Evolutionary conservation across 1,140 invertebrate species (phyloP).

Genomic region (Drosophila sulfurigaster): DNA sequence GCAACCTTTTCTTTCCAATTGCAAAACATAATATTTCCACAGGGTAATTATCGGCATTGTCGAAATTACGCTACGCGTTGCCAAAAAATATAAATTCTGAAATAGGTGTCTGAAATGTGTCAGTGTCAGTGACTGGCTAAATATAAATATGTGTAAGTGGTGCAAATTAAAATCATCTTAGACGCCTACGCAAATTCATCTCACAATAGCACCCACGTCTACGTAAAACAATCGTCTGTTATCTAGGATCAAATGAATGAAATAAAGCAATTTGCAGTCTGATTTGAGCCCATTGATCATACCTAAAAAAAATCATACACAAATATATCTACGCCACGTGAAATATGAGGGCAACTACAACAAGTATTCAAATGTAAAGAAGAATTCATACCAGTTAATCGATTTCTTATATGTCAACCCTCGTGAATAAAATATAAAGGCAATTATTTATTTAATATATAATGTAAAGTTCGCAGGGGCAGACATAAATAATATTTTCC

Average conservation of each 20-base stretch:
- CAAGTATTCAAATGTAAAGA: not conserved
- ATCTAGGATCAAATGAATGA: slow-evolving; percentile 23
- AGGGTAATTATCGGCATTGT: slow-evolving; percentile 31
- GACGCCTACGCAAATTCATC: slow-evolving; percentile 56
- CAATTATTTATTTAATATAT: slow-evolving; percentile 5
- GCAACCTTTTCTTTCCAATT: slow-evolving; percentile 18
- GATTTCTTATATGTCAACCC: slow-evolving; percentile 1
- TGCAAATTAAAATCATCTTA: slow-evolving; percentile 54
- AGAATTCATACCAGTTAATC: not conserved
- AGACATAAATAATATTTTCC: slow-evolving; percentile 71
- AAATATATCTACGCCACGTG: not conserved
- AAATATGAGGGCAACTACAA: not conserved
- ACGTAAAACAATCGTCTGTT: slow-evolving; percentile 31
- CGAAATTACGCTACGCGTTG: slow-evolving; percentile 6
- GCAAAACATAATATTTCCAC: slow-evolving; percentile 3
- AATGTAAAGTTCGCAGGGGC: slow-evolving; percentile 54
- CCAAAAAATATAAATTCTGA: slow-evolving; percentile 6
- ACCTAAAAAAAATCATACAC: not conserved
- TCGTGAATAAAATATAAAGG: slow-evolving; percentile 4
- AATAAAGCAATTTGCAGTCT: slow-evolving; percentile 2
- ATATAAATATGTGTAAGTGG: slow-evolving; percentile 33
- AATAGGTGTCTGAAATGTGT: slow-evolving; percentile 59
- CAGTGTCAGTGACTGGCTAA: slow-evolving; percentile 31
- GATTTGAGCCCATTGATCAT: slow-evolving; percentile 9
- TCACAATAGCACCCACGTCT: not conserved